Evolutionary conservation across 53 echinoderm and acorn worm species (phyloP), one percentile per base, ranked within the genome.

Genomic region (Henricia sp.): DNA sequence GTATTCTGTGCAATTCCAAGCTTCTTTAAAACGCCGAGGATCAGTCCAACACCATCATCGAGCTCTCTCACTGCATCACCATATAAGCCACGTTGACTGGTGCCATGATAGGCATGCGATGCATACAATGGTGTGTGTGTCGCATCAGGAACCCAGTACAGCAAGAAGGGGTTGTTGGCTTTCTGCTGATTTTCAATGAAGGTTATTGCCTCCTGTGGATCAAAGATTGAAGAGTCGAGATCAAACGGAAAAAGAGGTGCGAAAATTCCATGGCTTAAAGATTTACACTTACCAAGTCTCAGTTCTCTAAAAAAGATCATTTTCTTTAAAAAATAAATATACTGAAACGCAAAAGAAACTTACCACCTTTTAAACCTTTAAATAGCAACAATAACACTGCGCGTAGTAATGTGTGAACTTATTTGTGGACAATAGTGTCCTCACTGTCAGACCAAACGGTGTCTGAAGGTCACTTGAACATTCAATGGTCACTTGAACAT

Each of bases 111-210:
- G 17, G 36, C 42, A 6, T 60, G 16, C 13, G 95, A 95, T 9
- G 95, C 93, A 63, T 93, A 93, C 14, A 90, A 64, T 37, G 95
- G 95, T 13, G 82, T 84, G 44, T 95, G 95, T 24, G 95, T 89
- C 1, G 95, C 90, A 48, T 95, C 95, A 3, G 95, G 95, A 12
- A 93, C 84, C 95, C 93, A 95, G 84, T 93, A 93, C 50, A 95
- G 64, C 58, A 93, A 83, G 63, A 95, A 95, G 21, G 95, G 95
- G 6, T 71, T 75, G 19, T 28, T 70, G 30, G 72, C 67, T 60
- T 70, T 27, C 17, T 71, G 64, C 26, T 93, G 88, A 23, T 91
- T 53, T 29, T 89, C 88, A 65, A 95, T 93, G 74, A 95, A 95
- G 11, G 28, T 83, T 26, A 95, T 20, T 10, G 90, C 95, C 67